phyloP scores from a whole-genome alignment of 2,113 vertebrate genomes.

The Brienomyrus brachyistius region DNA sequence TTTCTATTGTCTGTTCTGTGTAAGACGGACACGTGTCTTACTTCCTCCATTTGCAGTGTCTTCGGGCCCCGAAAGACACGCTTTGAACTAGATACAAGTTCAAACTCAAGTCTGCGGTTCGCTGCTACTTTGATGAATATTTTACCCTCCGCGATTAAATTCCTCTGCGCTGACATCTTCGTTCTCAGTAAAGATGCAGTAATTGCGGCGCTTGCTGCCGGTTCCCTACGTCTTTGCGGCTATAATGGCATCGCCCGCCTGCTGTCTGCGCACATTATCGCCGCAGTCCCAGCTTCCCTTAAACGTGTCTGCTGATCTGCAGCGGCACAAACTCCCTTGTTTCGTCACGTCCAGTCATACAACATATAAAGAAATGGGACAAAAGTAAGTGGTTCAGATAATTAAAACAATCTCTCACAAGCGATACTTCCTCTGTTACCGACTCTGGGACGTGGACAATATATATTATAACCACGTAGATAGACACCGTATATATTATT shows the following conservation, averaged over 20 bases:
- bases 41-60: background rate
- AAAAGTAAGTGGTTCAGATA: background rate
- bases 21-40: background rate
- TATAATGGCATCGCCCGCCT: background rate
- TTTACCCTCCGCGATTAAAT: background rate
- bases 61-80: background rate
- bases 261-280: background rate
- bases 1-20: background rate
- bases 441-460: background rate
- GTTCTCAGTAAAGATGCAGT: background rate
- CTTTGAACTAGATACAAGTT: background rate
- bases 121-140: background rate
- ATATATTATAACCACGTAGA: background rate
- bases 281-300: background rate
- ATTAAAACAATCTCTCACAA: background rate
- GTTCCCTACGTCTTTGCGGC: background rate
- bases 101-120: background rate
- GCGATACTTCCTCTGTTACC: background rate
- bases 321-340: background rate
- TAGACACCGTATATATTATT: background rate
- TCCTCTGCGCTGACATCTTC: background rate
- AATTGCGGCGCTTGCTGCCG: background rate
- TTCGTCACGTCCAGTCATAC: background rate
- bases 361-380: background rate
- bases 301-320: background rate